phyloP scores from a whole-genome alignment of 2,113 vertebrate species.

The Peromyscus maniculatus region DNA sequence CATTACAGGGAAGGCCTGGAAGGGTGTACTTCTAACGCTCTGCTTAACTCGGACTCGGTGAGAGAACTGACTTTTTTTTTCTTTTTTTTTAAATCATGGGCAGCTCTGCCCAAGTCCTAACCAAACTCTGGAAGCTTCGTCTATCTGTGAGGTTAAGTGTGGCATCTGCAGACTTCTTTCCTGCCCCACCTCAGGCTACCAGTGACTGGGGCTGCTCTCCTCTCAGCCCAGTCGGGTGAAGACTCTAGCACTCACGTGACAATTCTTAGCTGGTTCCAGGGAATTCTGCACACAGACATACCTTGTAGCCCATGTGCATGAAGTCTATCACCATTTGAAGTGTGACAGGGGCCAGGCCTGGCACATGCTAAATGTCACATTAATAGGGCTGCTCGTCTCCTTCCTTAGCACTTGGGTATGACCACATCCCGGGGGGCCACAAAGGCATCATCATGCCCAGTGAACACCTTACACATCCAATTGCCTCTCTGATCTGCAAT shows the following conservation, averaged over 20 bases:
- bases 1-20: background rate
- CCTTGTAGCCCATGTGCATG: background rate
- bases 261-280: background rate
- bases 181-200: background rate
- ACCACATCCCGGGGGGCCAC: rapidly evolving
- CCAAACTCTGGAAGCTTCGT: background rate
- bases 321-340: rapidly evolving
- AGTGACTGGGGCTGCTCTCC: background rate
- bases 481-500: background rate
- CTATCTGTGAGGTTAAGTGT: background rate
- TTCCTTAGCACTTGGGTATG: rapidly evolving
- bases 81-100: background rate
- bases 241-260: background rate
- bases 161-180: background rate
- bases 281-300: rapidly evolving
- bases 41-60: background rate
- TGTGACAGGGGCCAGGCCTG: rapidly evolving
- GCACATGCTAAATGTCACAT: background rate
- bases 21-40: background rate
- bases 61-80: background rate
- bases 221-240: background rate
- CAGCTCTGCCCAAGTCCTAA: background rate
- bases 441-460: rapidly evolving
- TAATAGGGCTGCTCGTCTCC: rapidly evolving
- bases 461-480: background rate